These are phyloP conservation scores for Micrasema longulum DNA, from an alignment of 1,140 invertebrate genomes.

Conservation along the genomic window DNA sequence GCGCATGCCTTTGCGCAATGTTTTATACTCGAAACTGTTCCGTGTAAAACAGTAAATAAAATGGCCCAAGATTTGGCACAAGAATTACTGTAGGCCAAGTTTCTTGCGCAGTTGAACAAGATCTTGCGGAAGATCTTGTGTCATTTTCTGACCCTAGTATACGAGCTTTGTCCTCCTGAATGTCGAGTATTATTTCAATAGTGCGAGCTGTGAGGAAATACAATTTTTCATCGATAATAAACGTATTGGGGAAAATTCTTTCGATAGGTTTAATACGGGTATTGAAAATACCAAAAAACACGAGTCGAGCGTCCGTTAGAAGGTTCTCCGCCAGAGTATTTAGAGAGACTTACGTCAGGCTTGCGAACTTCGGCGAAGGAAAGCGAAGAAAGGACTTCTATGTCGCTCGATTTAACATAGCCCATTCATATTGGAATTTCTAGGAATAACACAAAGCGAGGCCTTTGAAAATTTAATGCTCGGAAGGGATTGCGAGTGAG, in stretches of 20 bases:
- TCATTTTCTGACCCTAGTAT: too few species aligned
- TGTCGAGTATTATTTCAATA: too few species aligned
- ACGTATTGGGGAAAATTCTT: constrained; percentile 8
- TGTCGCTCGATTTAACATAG: constrained; percentile 53
- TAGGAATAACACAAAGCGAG: constrained; percentile 49
- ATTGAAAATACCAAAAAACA: constrained; percentile 33
- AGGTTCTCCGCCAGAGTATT: constrained; percentile 36
- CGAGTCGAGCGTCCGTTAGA: constrained; percentile 34
- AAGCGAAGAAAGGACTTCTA: constrained; percentile 48
- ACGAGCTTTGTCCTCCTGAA: too few species aligned
- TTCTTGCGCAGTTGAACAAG: too few species aligned
- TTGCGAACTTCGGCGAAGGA: constrained; percentile 30
- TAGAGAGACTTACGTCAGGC: constrained; percentile 46
- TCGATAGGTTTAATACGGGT: constrained; percentile 31
- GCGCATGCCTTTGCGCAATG: too few species aligned
- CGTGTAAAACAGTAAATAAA: too few species aligned
- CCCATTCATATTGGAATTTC: constrained; percentile 55
- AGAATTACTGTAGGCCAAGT: too few species aligned
- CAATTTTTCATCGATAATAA: too few species aligned
- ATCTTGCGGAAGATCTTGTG: too few species aligned
- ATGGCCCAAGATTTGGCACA: too few species aligned
- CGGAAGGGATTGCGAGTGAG: constrained; percentile 51
- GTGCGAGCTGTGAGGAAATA: too few species aligned
- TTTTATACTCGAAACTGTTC: too few species aligned
- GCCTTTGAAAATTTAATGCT: constrained; percentile 55